Base-by-base conservation (phyloP, 2,888 invertebrate species). In the Amorpha juglandis region DNA sequence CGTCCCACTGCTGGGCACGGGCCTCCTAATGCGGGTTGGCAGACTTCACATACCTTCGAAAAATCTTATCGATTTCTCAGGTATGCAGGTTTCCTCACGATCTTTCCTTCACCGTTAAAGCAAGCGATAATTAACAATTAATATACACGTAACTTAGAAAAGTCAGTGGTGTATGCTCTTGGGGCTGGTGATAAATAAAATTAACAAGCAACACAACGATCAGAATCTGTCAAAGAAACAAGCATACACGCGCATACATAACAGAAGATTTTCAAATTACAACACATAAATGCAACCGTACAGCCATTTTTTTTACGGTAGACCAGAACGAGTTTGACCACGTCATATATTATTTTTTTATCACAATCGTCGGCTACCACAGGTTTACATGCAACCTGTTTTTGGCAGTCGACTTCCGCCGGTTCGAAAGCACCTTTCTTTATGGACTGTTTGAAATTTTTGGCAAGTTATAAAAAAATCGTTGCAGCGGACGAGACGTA, bases 341-440 rank as follows among this genome's bases (percentile, higher is more conserved):
- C 35, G 33, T 38, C 16, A 51, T 58, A 45, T 14, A 11, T 38
- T 27, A 27, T 55, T 55, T 51, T 50, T 8, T 38, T 12, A 12
- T 14, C 38, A 33, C 21, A 51, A 51, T 51, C 50, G 35, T 33
- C 51, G 16, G 19, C 35, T 19, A 47, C 27, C 16, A 14, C 48
- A 14, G 42, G 58, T 38, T 11, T 38, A 12, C 6, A n/a, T n/a
- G n/a, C n/a, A 63, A 63, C 63, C 38, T 19, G 63, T 63, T 51
- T 27, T 21, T 38, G 33, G 63, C 50, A 19, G 19, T 33, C 51
- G 35, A 50, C 63, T 63, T 63, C 63, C 63, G 63, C 50, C 33
- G 50, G n/a, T 27, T 14, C 63, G 21, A 21, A 16, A 33, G 35
- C 63, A 50, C 63, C 63, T 63, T 63, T 63, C 63, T 63, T 63